Evolutionary conservation across 1,140 invertebrate genomes (phyloP).

Genomic region (Scylla paramamosain): DNA sequence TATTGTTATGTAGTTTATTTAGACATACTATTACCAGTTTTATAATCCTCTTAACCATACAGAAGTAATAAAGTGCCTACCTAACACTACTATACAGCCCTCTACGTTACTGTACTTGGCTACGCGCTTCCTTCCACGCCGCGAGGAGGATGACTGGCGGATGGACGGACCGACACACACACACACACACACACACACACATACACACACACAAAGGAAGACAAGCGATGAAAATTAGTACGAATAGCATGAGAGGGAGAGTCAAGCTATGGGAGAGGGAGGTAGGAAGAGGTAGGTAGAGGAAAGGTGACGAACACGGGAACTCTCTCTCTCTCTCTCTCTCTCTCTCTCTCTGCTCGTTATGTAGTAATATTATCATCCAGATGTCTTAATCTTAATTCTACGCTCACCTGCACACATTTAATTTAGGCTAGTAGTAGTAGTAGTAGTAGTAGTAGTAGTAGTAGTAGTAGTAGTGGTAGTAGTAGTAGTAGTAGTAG

Average conservation of each 20-base stretch:
- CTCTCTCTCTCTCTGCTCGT: constrained; percentile 3
- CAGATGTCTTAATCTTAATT: neutral
- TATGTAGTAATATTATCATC: neutral
- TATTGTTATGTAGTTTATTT: neutral
- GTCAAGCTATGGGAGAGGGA: neutral
- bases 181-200: too few species aligned
- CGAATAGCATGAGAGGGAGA: neutral
- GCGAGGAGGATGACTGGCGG: too few species aligned
- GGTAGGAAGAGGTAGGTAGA: too few species aligned
- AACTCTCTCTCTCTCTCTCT: neutral
- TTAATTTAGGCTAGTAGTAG: neutral
- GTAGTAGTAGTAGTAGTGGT: constrained; percentile 21
- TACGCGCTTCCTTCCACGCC: neutral
- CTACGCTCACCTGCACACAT: neutral
- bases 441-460: constrained; percentile 4
- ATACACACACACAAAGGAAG: neutral
- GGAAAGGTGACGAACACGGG: too few species aligned
- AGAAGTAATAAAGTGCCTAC: neutral
- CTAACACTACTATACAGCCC: neutral
- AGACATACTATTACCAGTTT: constrained; percentile 14
- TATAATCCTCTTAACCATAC: neutral
- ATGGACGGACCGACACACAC: too few species aligned
- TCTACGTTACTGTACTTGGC: neutral
- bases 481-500: constrained; percentile 36
- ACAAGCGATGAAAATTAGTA: neutral